Percentiles rank a stretch among this genome's conserved stretches.
These are phyloP conservation scores for Vespertilio murinus DNA, from an alignment of 2,797 vertebrate species.

Conservation along the genomic window DNA sequence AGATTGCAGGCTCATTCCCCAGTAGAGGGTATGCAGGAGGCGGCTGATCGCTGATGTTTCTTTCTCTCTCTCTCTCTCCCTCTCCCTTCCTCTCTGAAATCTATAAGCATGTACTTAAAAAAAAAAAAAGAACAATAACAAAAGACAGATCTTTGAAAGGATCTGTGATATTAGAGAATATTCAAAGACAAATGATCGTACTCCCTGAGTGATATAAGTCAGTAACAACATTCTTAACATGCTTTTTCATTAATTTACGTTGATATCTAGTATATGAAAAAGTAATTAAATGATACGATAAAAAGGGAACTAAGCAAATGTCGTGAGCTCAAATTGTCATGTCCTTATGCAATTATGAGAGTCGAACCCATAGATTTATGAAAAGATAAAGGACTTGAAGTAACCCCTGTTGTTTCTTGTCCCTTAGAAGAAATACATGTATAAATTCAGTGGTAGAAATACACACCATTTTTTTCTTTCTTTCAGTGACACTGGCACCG, in stretches of 20 bases:
- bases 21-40: too few relatives aligned
- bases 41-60: too few relatives aligned
- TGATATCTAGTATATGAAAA: constrained; percentile 36
- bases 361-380: neutral
- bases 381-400: neutral
- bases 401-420: neutral
- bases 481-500: constrained; percentile 92
- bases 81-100: too few relatives aligned
- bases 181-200: neutral
- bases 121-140: neutral
- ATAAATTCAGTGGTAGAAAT: neutral
- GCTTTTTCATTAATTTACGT: neutral
- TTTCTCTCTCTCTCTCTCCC: too few relatives aligned
- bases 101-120: too few relatives aligned
- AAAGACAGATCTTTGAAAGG: constrained; percentile 17
- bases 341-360: neutral
- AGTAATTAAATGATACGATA: neutral
- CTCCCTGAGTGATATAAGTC: neutral
- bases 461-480: constrained; percentile 73
- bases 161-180: neutral
- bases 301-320: neutral
- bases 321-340: neutral
- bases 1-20: too few relatives aligned
- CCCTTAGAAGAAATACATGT: neutral
- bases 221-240: neutral